Conservation (phyloP, 2,113 vertebrate genomes). For the Oostethus manadensis region DNA sequence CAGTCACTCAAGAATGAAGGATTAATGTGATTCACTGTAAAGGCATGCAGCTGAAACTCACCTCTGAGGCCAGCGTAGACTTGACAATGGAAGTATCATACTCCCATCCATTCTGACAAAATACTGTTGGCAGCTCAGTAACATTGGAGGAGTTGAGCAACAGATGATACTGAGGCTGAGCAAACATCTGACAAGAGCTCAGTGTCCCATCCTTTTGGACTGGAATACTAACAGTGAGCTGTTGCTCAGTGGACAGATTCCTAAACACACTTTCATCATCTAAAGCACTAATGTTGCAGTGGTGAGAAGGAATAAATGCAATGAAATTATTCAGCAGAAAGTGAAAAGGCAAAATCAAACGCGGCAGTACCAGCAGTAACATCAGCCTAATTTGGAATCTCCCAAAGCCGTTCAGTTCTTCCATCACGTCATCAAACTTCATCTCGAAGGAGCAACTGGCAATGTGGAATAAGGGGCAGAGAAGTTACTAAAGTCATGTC, state of each 20-base stretch:
- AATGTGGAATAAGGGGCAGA: neutral
- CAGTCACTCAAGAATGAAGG: neutral
- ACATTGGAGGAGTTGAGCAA: slow-evolving; percentile 67
- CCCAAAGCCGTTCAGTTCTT: slow-evolving; percentile 75
- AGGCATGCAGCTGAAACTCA: slow-evolving; percentile 36
- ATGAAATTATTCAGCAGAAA: slow-evolving; percentile 80
- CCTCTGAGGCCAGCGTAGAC: slow-evolving; percentile 82
- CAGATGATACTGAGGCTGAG: slow-evolving; percentile 71
- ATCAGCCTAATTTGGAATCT: slow-evolving; percentile 69
- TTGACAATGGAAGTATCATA: slow-evolving; percentile 77
- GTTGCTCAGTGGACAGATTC: slow-evolving; percentile 70
- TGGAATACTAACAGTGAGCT: slow-evolving; percentile 71
- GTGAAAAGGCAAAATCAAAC: slow-evolving; percentile 76
- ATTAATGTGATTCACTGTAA: neutral
- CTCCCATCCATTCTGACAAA: slow-evolving; percentile 80
- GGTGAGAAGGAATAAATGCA: slow-evolving; percentile 74
- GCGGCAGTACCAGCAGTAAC: slow-evolving; percentile 62
- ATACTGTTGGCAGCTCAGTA: slow-evolving; percentile 34
- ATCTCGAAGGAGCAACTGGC: slow-evolving; percentile 52
- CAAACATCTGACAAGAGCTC: slow-evolving; percentile 78
- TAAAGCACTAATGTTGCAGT: slow-evolving; percentile 68
- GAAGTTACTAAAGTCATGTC: neutral
- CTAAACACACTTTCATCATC: slow-evolving; percentile 56
- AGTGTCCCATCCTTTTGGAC: slow-evolving; percentile 64
- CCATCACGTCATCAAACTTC: slow-evolving; percentile 79